Evolutionary conservation across 2,888 invertebrate species (phyloP).

Genomic region (Disparrhopalites patrizii): DNA sequence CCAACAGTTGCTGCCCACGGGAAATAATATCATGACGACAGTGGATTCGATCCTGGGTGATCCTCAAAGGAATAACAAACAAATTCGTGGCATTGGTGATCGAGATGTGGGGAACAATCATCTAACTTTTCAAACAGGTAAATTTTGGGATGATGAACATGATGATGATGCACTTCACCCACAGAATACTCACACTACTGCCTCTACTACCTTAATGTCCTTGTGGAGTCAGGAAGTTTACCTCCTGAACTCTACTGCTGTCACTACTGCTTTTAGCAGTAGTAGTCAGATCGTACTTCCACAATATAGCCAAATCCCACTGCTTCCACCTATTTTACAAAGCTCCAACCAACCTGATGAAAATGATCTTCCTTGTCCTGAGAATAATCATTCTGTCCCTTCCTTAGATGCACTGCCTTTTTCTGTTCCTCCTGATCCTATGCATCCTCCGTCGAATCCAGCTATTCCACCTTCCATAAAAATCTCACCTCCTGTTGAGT

Average conservation of each 20-base stretch:
- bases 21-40: slow-evolving; percentile 13
- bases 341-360: neutral
- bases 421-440: neutral
- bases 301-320: neutral
- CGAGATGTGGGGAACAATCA: neutral
- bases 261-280: neutral
- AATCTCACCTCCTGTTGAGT: slow-evolving; percentile 13
- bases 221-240: slow-evolving; percentile 9
- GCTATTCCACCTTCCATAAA: neutral
- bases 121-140: slow-evolving; percentile 18
- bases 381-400: neutral
- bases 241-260: slow-evolving; percentile 1
- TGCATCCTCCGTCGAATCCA: neutral
- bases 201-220: neutral
- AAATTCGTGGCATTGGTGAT: neutral
- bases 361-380: neutral
- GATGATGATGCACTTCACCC: neutral
- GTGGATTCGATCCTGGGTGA: slow-evolving; percentile 22
- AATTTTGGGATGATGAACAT: neutral
- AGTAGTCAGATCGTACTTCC: neutral
- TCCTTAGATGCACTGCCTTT: neutral
- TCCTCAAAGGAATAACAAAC: neutral
- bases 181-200: neutral
- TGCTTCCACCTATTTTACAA: neutral
- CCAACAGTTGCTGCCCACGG: slow-evolving; percentile 19